Base-by-base conservation (phyloP, 1,140 invertebrate species). In the Atta cephalotes region DNA sequence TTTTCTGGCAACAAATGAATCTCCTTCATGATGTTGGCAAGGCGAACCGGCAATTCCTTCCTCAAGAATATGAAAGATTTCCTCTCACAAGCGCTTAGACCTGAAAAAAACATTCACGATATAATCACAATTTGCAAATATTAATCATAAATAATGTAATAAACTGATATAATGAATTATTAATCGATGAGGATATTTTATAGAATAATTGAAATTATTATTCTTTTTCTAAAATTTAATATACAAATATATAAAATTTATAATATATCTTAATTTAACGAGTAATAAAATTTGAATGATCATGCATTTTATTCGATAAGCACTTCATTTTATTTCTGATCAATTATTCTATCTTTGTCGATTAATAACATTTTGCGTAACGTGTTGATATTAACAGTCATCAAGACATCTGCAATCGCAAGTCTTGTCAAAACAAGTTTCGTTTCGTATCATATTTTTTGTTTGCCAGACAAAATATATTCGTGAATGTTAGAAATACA, bases 21-120 rank as follows among this genome's bases (percentile, higher is more conserved):
- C 95, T 99, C 99, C 94, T 99, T 99, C 98, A 99, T 99, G 88
- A 99, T 99, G 94, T 99, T 99, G 9, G 99, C 98, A 89, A 99
- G 95, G 68, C 99, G 96, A 2, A 99, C 99, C 2, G 99, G 99
- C 66, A 99, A 94, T 95, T 99, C 99, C 94, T 99, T 98, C 63
- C 98, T 96, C n/a, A 99, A 96, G 94, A 99, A 99, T 88, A 98
- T 96, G 93, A 97, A 99, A 0, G 98, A 99, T 93, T 98, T 98
- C 88, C 97, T 96, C 94, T 98, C 98, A 93, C 98, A 98, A 28
- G 98, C 98, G 95, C 98, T 98, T 89, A 98, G 95, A 92, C 98
- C 98, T 99, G 95, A 45, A 97, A 97, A 58, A 90, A 95, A 39
- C 0, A 25, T 6, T 58, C 25, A 80, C 10, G n/a, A 51, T 66